Conservation (phyloP, 2,797 vertebrate species). For the Scolopax rusticola region DNA sequence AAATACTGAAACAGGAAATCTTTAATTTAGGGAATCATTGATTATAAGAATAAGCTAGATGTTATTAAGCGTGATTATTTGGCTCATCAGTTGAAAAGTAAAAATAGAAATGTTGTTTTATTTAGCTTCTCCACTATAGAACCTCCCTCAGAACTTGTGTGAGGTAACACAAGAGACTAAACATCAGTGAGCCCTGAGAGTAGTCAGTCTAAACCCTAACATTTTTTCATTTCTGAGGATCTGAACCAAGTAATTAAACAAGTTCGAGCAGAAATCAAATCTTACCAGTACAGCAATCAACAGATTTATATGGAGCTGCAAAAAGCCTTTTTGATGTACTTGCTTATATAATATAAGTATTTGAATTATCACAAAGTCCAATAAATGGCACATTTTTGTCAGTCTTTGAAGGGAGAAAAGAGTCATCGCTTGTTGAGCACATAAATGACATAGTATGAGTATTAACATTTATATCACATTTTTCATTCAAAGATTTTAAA, state of each 20-base stretch:
- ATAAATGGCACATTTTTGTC: not conserved
- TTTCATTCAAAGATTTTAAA: not conserved
- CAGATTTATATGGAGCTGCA: not conserved
- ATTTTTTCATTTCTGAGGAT: not conserved
- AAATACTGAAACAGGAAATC: not conserved
- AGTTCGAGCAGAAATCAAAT: not conserved
- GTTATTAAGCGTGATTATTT: not conserved
- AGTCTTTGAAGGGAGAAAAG: not conserved
- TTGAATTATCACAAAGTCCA: not conserved
- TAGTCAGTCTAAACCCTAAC: not conserved
- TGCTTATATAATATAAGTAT: fast-evolving
- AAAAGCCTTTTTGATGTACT: not conserved
- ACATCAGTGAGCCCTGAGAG: not conserved
- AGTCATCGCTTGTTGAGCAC: not conserved
- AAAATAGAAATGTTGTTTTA: not conserved
- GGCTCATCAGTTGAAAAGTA: not conserved
- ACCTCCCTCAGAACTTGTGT: not conserved
- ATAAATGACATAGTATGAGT: not conserved
- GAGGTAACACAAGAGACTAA: not conserved
- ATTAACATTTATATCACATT: not conserved
- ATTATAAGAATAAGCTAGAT: not conserved
- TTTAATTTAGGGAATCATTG: not conserved
- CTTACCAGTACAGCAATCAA: not conserved
- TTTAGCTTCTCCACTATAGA: not conserved
- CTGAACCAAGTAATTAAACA: not conserved